Base-by-base conservation (phyloP, 2,113 vertebrate genomes). In the Daphoenositta chrysoptera region DNA sequence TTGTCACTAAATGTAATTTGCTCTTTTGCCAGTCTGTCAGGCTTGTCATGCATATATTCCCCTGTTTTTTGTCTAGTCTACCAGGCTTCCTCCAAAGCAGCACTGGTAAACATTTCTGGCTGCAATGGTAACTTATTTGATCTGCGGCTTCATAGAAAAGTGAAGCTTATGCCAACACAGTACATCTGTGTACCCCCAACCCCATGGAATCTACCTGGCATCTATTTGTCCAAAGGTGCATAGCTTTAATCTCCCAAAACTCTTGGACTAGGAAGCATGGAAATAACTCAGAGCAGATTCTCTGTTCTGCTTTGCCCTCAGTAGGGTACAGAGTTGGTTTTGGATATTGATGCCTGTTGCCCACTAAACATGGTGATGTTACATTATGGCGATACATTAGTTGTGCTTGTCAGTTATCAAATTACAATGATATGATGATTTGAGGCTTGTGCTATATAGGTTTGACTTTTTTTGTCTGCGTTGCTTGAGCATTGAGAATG, bases 301-400 rank as follows among this genome's bases (percentile, higher is more conserved):
- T 37, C 42, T 23, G 14, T 51, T 79, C 40, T 70, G 51, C 42
- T 82, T 69, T 77, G 40, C 6, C 18, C 13, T 82, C 56, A 14
- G 13, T 22, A 60, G 33, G 15, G 16, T 64, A 17, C 28, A n/a
- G 42, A 51, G 15, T 20, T 70, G 21, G 10, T 4, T 82, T 73
- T 33, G 75, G 42, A 5, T 70, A 4, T 31, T 39, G 64, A 16
- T 39, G 18, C 27, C 47, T 17, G 13, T 76, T 81, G 37, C 17
- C 21, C 10, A 5, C 45, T 50, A 19, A 60, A 22, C 13, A 8
- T 10, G 2, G 20, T 31, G 35, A 18, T 15, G 15, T 27, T 35
- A 1, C 10, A 2, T 37, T 35, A 47, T n/a, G n/a, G n/a, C n/a
- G n/a, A n/a, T 35, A 1, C 10, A 2, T 37, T 35, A 47, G 24